Conservation (phyloP, 2,888 invertebrate species). For the Nomada goodeniana region DNA sequence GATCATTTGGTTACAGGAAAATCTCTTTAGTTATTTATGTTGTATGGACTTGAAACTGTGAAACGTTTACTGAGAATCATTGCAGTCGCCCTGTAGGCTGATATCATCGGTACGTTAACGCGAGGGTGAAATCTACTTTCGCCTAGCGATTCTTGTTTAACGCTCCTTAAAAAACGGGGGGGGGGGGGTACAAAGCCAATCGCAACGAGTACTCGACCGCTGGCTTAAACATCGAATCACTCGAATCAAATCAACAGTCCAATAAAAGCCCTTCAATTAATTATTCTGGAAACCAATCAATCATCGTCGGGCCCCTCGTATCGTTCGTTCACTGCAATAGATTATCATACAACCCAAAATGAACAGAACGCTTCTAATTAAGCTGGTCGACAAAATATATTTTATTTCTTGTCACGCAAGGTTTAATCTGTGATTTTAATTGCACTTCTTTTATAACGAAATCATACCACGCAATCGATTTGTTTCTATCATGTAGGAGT, state of each 20-base stretch:
- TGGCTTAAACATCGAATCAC: not conserved
- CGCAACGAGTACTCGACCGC: not conserved
- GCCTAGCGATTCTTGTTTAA: constrained; percentile 34
- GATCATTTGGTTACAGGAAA: not conserved
- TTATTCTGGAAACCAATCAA: not conserved
- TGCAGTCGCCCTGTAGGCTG: constrained; percentile 9
- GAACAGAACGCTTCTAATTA: not conserved
- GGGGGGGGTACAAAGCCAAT: not conserved
- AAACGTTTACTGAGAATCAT: too few species aligned
- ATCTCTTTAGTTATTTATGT: not conserved
- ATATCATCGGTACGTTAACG: constrained; percentile 40
- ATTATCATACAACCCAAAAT: not conserved
- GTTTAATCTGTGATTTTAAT: too few species aligned
- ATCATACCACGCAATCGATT: too few species aligned
- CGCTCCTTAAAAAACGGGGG: constrained; percentile 24
- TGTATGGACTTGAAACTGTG: too few species aligned
- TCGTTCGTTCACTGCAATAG: not conserved
- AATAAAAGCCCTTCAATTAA: not conserved
- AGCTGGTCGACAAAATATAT: too few species aligned
- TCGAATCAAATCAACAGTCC: too few species aligned
- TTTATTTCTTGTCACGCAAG: too few species aligned
- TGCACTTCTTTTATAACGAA: too few species aligned
- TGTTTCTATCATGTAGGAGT: too few species aligned
- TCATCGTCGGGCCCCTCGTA: not conserved
- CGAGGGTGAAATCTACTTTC: constrained; percentile 18